These are phyloP conservation scores for Galeopterus variegatus DNA, from an alignment of 2,113 vertebrate genomes.

Conservation along the genomic window DNA sequence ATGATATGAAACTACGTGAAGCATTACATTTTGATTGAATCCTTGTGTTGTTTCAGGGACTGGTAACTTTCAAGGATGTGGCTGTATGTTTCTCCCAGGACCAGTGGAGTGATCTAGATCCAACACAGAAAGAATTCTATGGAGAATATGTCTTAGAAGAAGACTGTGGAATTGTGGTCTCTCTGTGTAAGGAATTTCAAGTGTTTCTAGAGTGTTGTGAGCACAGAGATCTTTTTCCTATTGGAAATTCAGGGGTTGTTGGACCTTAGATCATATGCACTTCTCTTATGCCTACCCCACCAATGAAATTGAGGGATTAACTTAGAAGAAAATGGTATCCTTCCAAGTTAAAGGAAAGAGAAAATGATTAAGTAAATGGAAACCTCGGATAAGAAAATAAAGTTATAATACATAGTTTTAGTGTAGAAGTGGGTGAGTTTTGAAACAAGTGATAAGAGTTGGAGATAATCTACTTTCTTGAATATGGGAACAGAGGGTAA, in stretches of 20 bases:
- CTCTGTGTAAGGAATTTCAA: constrained; percentile 82
- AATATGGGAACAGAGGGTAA: background rate
- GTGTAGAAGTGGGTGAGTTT: background rate
- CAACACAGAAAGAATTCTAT: constrained; percentile 83
- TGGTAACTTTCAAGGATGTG: constrained; percentile 84
- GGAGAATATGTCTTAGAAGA: constrained; percentile 85
- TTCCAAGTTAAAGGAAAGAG: constrained; percentile 31
- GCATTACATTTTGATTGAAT: background rate
- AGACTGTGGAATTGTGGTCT: constrained; percentile 84
- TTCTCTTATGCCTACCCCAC: background rate
- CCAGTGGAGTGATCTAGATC: constrained; percentile 82
- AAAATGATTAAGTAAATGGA: constrained; percentile 39
- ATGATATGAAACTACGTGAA: background rate
- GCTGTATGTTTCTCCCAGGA: constrained; percentile 83
- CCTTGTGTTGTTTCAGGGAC: constrained; percentile 77
- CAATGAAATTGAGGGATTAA: constrained; percentile 5
- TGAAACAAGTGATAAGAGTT: background rate
- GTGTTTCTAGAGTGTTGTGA: constrained; percentile 62
- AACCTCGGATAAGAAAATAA: constrained; percentile 16
- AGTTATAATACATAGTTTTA: background rate
- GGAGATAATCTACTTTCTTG: background rate
- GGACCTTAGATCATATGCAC: background rate
- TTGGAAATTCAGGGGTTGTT: constrained; percentile 7
- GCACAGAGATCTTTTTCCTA: constrained; percentile 28
- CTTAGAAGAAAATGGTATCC: background rate